Base-by-base conservation (phyloP, 1,140 invertebrate genomes). In the Psix sp. region DNA sequence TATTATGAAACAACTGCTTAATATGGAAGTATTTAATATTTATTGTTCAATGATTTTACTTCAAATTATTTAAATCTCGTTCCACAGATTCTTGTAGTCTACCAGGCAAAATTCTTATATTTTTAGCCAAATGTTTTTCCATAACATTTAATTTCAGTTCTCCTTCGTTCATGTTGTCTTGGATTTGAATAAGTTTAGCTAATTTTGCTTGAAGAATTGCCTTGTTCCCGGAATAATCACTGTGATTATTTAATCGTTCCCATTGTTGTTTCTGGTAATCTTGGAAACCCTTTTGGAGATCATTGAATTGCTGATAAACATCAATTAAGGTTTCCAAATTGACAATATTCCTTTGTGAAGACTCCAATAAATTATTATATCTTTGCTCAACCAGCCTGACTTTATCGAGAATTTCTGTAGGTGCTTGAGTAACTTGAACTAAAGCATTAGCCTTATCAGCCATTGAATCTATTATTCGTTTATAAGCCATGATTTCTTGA, bases 401-500 rank as follows among this genome's bases (percentile, higher is more conserved):
- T 16, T 91, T 91, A 10, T 91, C 88, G 45, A 90, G 89, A 49
- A 94, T 89, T 77, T 92, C 90, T 2, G 86, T 88, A 45, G 91
- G 89, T 18, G 89, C 88, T 80, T 93, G 91, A n/a, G 88, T 82
- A 10, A 90, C 86, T 84, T 88, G 89, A 75, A 83, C 88, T 54
- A 94, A 79, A 39, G 88, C 90, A 75, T 93, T 91, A 0, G 94
- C 94, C 87, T 96, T 97, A 80, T 98, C 95, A 4, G 93, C 93
- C 0, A 97, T 90, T 1, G 92, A 92, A 86, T 98, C 96, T 38
- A 98, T 92, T 16, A 96, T 91, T 59, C 96, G 89, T 82, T 96
- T 97, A 78, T 98, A 94, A 0, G 94, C 93, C 14, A 92, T 86
- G 10, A 97, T 95, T 87, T 98, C 97, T 89, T 98, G 96, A 17